Evolutionary conservation across 2,113 vertebrate species (phyloP).

Genomic region (Zosterops lateralis): DNA sequence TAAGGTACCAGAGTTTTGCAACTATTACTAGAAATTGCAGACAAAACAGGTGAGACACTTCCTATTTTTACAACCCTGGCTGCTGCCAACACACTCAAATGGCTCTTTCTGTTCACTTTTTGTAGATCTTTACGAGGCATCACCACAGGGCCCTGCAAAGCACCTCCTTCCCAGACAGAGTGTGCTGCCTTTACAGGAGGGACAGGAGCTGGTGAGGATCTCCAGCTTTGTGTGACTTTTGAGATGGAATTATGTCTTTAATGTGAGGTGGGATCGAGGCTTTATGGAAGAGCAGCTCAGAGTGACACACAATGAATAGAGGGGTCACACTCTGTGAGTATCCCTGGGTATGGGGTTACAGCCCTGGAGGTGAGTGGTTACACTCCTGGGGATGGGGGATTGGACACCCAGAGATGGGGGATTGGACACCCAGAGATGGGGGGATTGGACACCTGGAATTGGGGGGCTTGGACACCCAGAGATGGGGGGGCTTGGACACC

Average conservation of each 20-base stretch:
- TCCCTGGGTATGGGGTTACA: not conserved
- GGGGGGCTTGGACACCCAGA: too few species aligned
- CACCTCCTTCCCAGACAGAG: not conserved
- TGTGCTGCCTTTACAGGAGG: accelerated
- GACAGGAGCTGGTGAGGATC: not conserved
- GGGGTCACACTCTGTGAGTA: accelerated
- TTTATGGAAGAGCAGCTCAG: accelerated
- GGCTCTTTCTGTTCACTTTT: not conserved
- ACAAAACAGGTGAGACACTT: not conserved
- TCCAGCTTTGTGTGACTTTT: accelerated
- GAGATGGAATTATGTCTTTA: accelerated
- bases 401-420: too few species aligned
- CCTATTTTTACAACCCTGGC: not conserved
- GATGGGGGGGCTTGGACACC: too few species aligned
- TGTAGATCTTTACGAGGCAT: not conserved
- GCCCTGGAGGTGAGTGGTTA: not conserved
- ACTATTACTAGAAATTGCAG: not conserved
- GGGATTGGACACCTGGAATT: too few species aligned
- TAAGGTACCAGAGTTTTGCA: not conserved
- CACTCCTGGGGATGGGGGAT: too few species aligned
- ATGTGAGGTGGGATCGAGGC: accelerated
- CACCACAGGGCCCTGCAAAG: accelerated
- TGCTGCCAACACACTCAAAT: accelerated
- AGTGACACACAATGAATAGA: accelerated
- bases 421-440: too few species aligned